phyloP scores from a whole-genome alignment of 2,888 invertebrate species.

The Augochlorella aurata region DNA sequence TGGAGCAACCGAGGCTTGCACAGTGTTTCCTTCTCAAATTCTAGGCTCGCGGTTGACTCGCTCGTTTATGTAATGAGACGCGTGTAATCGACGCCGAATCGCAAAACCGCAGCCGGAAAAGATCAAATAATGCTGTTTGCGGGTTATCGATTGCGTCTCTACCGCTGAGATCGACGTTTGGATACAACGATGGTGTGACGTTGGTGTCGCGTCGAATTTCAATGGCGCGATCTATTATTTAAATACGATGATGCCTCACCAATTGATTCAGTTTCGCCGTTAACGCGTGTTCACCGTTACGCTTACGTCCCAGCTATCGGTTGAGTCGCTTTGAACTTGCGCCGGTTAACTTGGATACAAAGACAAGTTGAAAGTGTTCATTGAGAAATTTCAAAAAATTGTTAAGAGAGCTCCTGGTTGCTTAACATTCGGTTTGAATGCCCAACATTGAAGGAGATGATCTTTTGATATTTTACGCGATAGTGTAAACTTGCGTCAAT shows the following conservation, averaged over 20 bases:
- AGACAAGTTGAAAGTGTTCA: too few species aligned
- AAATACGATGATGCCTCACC: neutral
- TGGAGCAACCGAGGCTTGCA: constrained; percentile 20
- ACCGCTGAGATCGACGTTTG: neutral
- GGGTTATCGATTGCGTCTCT: constrained; percentile 15
- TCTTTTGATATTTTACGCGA: too few species aligned
- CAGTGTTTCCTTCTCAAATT: constrained; percentile 58
- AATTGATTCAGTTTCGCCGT: too few species aligned
- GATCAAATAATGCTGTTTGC: constrained; percentile 36
- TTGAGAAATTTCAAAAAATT: too few species aligned
- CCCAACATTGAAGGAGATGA: too few species aligned
- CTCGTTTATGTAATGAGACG: constrained; percentile 45
- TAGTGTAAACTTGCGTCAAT: too few species aligned
- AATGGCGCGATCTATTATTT: neutral
- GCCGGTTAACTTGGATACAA: too few species aligned
- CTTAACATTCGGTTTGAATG: too few species aligned
- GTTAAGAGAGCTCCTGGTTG: too few species aligned
- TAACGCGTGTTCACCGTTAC: too few species aligned
- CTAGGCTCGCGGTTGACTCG: constrained; percentile 33
- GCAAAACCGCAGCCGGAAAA: constrained; percentile 31
- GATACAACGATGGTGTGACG: neutral
- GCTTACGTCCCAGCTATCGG: too few species aligned
- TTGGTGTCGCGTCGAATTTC: neutral
- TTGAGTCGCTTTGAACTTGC: too few species aligned
- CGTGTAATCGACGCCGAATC: constrained; percentile 14